These are phyloP conservation scores for Pollimyrus isidori DNA, from an alignment of 2,113 vertebrate genomes.

Conservation along the genomic window DNA sequence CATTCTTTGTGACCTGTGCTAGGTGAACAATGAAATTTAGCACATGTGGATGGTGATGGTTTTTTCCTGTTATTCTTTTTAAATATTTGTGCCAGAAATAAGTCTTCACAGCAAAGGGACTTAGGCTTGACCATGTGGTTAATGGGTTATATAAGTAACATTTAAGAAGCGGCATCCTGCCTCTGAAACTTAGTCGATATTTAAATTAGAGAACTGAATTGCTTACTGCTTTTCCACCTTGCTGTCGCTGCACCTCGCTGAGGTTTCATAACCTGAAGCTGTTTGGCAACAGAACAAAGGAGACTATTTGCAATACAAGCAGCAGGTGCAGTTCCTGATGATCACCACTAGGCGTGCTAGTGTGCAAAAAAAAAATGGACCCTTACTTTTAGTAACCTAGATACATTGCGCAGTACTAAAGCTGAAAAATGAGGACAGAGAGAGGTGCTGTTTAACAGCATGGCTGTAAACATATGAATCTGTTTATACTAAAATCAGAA, in stretches of 20 bases:
- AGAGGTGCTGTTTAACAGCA: not conserved
- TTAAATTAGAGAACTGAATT: not conserved
- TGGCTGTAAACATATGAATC: not conserved
- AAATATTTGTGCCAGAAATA: constrained; percentile 38
- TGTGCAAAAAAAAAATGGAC: not conserved
- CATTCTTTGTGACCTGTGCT: constrained; percentile 38
- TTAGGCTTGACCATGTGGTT: constrained; percentile 33
- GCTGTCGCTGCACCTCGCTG: not conserved
- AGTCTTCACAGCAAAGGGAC: constrained; percentile 34
- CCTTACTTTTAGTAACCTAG: not conserved
- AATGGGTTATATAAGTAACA: constrained; percentile 33
- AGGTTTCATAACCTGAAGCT: not conserved
- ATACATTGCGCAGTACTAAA: not conserved
- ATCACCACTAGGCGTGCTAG: constrained; percentile 8
- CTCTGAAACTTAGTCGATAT: not conserved
- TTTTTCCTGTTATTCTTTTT: constrained; percentile 37
- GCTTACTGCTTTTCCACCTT: not conserved
- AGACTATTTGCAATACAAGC: not conserved
- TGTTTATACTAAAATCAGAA: not conserved
- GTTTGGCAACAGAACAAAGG: not conserved
- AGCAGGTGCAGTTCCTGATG: not conserved
- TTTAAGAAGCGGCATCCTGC: not conserved
- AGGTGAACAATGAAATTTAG: constrained; percentile 49
- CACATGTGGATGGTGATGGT: constrained; percentile 53
- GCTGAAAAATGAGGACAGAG: not conserved